A percentile compares a stretch with the other conserved stretches of the same genome.
These are phyloP conservation scores for Leptopilina myrica DNA, from an alignment of 2,888 invertebrate genomes.

Conservation along the genomic window DNA sequence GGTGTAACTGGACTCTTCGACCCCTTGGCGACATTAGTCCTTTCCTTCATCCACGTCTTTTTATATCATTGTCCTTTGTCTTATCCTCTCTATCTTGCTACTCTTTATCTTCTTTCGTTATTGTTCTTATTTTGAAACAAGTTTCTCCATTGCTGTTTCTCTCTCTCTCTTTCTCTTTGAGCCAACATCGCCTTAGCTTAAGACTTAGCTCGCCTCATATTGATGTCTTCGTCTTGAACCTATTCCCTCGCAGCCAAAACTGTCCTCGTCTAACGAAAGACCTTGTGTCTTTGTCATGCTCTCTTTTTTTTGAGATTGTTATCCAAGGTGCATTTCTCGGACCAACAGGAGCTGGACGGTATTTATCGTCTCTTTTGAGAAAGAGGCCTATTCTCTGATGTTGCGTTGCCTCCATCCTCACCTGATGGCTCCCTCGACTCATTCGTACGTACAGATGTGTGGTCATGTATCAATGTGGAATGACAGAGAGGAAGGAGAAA, in stretches of 20 bases:
- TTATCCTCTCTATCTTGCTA: background rate
- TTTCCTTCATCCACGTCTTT: constrained; percentile 39
- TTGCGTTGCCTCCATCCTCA: constrained; percentile 41
- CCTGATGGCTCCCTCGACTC: constrained; percentile 45
- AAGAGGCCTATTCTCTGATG: constrained; percentile 27
- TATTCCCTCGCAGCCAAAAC: background rate
- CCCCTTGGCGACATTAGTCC: constrained; percentile 31
- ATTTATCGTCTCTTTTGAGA: constrained; percentile 44
- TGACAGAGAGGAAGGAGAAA: constrained; percentile 40
- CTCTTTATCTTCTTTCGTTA: background rate
- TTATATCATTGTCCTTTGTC: constrained; percentile 22
- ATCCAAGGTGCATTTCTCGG: constrained; percentile 19
- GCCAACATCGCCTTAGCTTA: background rate
- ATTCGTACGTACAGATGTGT: constrained; percentile 40
- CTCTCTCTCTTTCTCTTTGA: no score
- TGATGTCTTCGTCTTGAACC: background rate
- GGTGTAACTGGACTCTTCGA: constrained; percentile 52
- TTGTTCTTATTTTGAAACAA: background rate
- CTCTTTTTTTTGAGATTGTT: background rate
- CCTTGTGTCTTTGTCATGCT: background rate
- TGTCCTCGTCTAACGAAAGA: no score
- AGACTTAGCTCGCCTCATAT: background rate
- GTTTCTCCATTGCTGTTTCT: background rate
- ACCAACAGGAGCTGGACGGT: constrained; percentile 8
- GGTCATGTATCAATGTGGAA: constrained; percentile 18